Evolutionary conservation across 1,140 invertebrate species (phyloP).

Genomic region (Zaprionus tsacasi): DNA sequence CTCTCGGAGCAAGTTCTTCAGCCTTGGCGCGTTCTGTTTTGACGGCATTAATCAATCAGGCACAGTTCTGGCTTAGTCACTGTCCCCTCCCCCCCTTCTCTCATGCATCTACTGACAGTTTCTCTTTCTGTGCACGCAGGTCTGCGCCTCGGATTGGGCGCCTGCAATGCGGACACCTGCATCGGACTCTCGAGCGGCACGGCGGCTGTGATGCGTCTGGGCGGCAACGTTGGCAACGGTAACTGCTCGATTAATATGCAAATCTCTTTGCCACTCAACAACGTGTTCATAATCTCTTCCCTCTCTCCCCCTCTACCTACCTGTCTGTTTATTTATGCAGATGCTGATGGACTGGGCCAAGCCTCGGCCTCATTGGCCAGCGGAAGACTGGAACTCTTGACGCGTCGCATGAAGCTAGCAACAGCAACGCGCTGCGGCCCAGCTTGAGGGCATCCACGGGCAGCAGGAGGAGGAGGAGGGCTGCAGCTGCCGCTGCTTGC

Average conservation of each 20-base stretch:
- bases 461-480: conserved; percentile 47
- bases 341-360: conserved; percentile 55
- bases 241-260: conserved; percentile 61
- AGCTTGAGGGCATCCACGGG: background rate
- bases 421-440: background rate
- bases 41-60: conserved; percentile 70
- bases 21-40: conserved; percentile 50
- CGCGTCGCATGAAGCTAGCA: conserved; percentile 61
- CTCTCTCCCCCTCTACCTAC: background rate
- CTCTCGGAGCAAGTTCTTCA: background rate
- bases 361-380: conserved; percentile 56
- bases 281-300: conserved; percentile 52
- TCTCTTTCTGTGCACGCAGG: conserved; percentile 26
- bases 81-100: background rate
- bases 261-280: conserved; percentile 42
- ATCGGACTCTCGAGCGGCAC: conserved; percentile 86
- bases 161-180: conserved; percentile 85
- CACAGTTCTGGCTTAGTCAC: conserved; percentile 40
- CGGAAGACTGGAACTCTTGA: conserved; percentile 60
- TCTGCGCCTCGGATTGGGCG: conserved; percentile 46
- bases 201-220: conserved; percentile 68
- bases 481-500: conserved; percentile 88
- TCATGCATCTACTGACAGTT: conserved; percentile 17
- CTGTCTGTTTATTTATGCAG: conserved; percentile 18
- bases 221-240: conserved; percentile 64